Base-by-base conservation (phyloP, 2,888 invertebrate genomes). In the Melitaea athalia region DNA sequence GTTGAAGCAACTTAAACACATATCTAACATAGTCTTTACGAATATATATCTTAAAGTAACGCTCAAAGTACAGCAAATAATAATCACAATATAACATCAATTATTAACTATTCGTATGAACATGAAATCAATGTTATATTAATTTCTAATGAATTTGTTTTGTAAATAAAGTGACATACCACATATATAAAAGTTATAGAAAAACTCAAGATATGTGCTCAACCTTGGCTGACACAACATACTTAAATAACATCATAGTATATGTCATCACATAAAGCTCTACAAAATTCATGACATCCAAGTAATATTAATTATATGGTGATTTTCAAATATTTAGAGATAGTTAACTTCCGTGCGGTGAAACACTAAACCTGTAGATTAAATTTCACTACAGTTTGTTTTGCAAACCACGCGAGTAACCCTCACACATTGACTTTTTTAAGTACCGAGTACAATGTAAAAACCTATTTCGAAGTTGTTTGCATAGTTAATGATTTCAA, bases 1-100 rank as follows among this genome's bases (percentile, higher is more conserved):
- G 80, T 77, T 77, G 81, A 86, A 84, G 81, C 81, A 83, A 63
- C 59, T 59, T 60, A 60, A 45, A 62, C 59, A 67, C 67, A 67
- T 61, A 65, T 43, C 57, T 49, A 66, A 70, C 52, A 50, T 52
- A 64, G 33, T 42, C 50, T 70, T 55, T 49, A 64, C 17, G 42
- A 67, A 47, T 53, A 67, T 52, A 49, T 52, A 52, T 33, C 45
- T 66, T 61, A 53, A 65, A 55, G 43, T 61, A 64, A 65, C 55
- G 60, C 52, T 55, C 50, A 43, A 59, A 67, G 53, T 63, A 69
- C 59, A 59, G 66, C 55, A 62, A 62, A 55, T 67, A 62, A 55
- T 67, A 61, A 67, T 67, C 47, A 67, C 61, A 57, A 67, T 61
- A 66, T 66, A 61, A 61, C 59, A 53, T 61, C 45, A 55, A 14